Base-by-base conservation (phyloP, 2,888 invertebrate genomes). In the Chironomus tentans region DNA sequence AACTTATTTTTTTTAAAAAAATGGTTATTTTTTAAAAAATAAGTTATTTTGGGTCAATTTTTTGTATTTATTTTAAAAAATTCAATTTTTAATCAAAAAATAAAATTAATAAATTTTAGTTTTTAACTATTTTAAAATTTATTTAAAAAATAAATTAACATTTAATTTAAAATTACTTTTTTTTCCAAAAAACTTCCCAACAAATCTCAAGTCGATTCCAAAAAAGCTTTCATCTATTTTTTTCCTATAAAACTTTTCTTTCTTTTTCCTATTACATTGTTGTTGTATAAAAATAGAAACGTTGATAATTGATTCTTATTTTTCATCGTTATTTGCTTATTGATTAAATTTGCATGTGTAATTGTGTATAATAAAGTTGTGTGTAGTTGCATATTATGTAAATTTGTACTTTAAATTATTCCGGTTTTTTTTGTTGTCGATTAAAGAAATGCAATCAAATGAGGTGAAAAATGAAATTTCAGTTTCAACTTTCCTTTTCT, bases 361-460 rank as follows among this genome's bases (percentile, higher is more conserved):
- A 28, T 28, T 68, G 70, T 50, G 70, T 65, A 22, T 47, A 24
- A 68, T 48, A 74, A 68, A 62, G 10, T 62, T 38, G 61, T 71
- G 13, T 71, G n/a, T 50, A 18, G 73, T 65, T 65, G 21, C 65
- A 65, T 24, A 65, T 46, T 73, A 46, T 61, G 61, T 73, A 68
- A 65, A 74, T 81, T 84, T 84, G 84, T 84, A 84, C 84, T 84
- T 83, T 84, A 84, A 84, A 84, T 84, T 84, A 84, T 84, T 81
- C 84, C 83, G 84, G 83, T 83, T 81, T 81, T 79, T 56, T 15
- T 79, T 68, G n/a, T 73, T 62, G 73, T 73, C 47, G 12, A n/a
- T 18, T 38, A 28, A 6, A 65, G 65, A 73, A 28, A 18, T 48
- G 13, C 18, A 18, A 10, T 10, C 38, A 38, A 38, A 56, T 56